Evolutionary conservation across 2,888 invertebrate species (phyloP).

Genomic region (Eucera pruinosa): DNA sequence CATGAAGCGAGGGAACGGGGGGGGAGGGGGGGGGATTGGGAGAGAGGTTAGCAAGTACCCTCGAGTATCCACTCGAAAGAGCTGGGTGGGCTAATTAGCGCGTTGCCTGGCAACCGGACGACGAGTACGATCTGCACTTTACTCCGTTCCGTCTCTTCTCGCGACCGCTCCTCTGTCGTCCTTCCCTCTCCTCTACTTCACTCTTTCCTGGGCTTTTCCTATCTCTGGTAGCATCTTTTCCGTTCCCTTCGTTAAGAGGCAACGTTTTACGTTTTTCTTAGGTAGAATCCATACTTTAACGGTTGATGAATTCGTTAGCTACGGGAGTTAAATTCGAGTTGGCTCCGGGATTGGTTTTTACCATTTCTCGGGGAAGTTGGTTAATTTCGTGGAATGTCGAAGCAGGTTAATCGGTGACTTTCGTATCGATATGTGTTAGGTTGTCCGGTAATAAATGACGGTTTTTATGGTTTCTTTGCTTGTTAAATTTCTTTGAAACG

Average conservation of each 20-base stretch:
- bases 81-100: conserved; percentile 84
- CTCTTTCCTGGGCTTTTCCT: conserved; percentile 50
- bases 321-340: no score
- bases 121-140: conserved; percentile 80
- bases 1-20: conserved; percentile 34
- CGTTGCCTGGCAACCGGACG: conserved; percentile 83
- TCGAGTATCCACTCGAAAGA: conserved; percentile 84
- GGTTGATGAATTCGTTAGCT: no score
- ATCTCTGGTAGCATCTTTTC: conserved; percentile 34
- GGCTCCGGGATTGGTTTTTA: no score
- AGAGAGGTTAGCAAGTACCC: conserved; percentile 80
- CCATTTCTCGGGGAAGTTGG: no score
- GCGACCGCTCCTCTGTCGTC: conserved; percentile 5
- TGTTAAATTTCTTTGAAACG: no score
- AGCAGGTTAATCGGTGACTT: no score
- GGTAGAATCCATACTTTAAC: not conserved
- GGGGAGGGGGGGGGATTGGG: conserved; percentile 51
- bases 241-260: not conserved
- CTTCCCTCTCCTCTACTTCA: conserved; percentile 48
- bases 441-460: no score
- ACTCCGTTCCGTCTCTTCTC: conserved; percentile 66
- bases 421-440: no score
- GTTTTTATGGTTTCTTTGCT: no score
- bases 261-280: not conserved
- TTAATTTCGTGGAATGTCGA: no score